Base-by-base conservation (phyloP, 53 echinoderm and acorn worm genomes). In the Antedon mediterranea region DNA sequence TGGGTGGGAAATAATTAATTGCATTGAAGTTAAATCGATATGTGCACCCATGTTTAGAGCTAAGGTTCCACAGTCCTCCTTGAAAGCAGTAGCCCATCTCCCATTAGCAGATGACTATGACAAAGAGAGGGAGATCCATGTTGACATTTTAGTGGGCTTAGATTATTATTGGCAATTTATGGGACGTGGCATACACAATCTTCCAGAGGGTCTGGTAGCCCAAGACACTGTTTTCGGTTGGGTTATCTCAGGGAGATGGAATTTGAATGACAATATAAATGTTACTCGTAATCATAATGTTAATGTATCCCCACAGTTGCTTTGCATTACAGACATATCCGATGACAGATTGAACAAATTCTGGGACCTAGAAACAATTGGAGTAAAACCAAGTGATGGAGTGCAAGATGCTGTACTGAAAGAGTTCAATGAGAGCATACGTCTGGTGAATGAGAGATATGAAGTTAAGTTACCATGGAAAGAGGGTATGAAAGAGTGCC, bases 181-280 rank as follows among this genome's bases (percentile, higher is more conserved):
- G 43, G 44, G 81, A 34, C 43, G 44, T 29, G 81, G 32, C 4
- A 31, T 81, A 26, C 32, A 15, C 0, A 41, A 26, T n/a, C 74
- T 81, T 44, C 43, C 81, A 6, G 74, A 43, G 57, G 81, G 74
- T 74, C 31, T 74, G 37, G 81, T 81, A 29, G 81, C 75, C 1
- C 74, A 81, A 42, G 75, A 81, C 20, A 75, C 43, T 0, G 75
- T 26, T 23, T 81, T 74, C 74, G 81, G 81, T 74, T 81, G 81
- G 75, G 31, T 81, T 23, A 32, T 81, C 26, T 74, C 81, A 41
- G 81, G 43, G 0, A 74, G 37, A 26, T 81, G 81, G 81, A n/a
- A n/a, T n/a, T n/a, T n/a, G n/a, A n/a, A n/a, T n/a, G n/a, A n/a
- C n/a, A n/a, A n/a, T n/a, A n/a, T n/a, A n/a, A n/a, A n/a, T n/a